phyloP scores from a whole-genome alignment of 53 echinoderm and acorn worm species.

The Stichopus horrens region DNA sequence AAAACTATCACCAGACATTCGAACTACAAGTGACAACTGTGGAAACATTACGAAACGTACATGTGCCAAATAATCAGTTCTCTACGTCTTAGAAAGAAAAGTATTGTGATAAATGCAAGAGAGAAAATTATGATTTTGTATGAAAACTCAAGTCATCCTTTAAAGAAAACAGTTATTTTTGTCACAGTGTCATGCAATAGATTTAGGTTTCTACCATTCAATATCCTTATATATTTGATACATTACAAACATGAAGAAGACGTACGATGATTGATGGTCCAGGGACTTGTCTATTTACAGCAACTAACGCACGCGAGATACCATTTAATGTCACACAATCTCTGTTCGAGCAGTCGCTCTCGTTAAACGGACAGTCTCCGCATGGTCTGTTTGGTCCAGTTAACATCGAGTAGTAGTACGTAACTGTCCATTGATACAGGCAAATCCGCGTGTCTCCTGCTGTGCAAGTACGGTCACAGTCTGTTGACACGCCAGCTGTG shows the following conservation, averaged over 20 bases:
- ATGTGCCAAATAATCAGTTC: neutral
- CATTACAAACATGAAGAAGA: neutral
- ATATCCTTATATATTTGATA: neutral
- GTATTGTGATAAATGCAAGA: no score
- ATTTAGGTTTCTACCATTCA: neutral
- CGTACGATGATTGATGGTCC: slow-evolving; percentile 10
- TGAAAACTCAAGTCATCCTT: neutral
- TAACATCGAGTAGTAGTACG: slow-evolving; percentile 3
- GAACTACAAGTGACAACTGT: no score
- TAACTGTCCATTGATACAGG: neutral
- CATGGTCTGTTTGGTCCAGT: neutral
- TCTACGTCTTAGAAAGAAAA: no score
- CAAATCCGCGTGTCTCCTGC: neutral
- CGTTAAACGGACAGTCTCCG: slow-evolving; percentile 1
- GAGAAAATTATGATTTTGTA: neutral
- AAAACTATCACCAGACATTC: no score
- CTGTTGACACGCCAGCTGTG: neutral
- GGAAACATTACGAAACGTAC: neutral
- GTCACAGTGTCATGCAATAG: no score
- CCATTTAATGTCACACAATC: slow-evolving; percentile 7
- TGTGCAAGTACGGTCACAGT: slow-evolving; percentile 14
- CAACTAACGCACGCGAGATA: neutral
- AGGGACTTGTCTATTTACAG: slow-evolving; percentile 14
- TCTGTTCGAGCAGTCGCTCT: neutral
- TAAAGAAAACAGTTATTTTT: neutral